Conservation (phyloP, 2,888 invertebrate species). For the Microctonus hyperodae region DNA sequence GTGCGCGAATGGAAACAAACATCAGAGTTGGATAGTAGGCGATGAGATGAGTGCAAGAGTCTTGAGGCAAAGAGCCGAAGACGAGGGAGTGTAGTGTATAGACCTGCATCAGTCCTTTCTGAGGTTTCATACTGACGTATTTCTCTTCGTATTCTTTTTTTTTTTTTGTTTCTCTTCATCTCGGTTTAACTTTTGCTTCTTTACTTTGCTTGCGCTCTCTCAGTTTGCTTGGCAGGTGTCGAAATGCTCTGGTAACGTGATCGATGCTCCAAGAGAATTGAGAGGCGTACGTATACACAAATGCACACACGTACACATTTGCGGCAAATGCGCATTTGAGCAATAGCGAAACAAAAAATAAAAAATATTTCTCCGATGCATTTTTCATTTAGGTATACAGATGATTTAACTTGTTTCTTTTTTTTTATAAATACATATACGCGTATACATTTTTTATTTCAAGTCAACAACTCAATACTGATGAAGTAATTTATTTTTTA, state of each 20-base stretch:
- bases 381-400: too few relatives aligned
- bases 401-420: too few relatives aligned
- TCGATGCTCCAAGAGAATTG: slow-evolving; percentile 30
- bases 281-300: too few relatives aligned
- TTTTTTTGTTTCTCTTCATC: neutral
- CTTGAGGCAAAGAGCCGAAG: neutral
- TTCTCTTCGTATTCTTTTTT: neutral
- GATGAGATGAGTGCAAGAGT: slow-evolving; percentile 11
- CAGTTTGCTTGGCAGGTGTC: slow-evolving; percentile 36
- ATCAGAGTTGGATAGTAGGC: slow-evolving; percentile 14
- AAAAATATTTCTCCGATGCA: neutral
- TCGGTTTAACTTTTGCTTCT: too few relatives aligned
- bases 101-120: neutral
- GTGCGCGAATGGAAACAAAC: slow-evolving; percentile 12
- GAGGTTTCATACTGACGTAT: neutral
- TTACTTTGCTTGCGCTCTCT: too few relatives aligned
- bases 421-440: too few relatives aligned
- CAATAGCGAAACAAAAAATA: neutral
- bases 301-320: neutral
- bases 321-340: neutral
- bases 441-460: too few relatives aligned
- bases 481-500: too few relatives aligned
- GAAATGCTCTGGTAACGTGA: slow-evolving; percentile 36
- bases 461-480: too few relatives aligned
- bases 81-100: slow-evolving; percentile 10